Base-by-base conservation (phyloP, 2,113 vertebrate species). In the Thalassarche chlororhynchos region DNA sequence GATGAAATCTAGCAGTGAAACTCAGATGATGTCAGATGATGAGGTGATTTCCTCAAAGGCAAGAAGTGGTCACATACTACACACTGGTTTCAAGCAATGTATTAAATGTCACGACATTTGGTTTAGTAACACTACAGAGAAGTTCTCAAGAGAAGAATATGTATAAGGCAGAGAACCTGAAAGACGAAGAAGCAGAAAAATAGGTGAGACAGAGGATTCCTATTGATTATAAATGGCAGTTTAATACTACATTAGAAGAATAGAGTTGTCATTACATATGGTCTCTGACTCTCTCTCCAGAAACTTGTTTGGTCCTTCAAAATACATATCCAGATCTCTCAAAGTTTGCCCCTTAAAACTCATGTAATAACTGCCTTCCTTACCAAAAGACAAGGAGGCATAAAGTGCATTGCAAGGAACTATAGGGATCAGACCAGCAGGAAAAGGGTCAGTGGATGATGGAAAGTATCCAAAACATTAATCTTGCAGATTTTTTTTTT, bases 11-110 rank as follows among this genome's bases (percentile, higher is more conserved):
- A 64, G 10, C 31, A 77, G 28, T 42, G 26, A 82, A 58, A 66
- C 38, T 77, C 51, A 76, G 68, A 31, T 24, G 9, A 64, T 88
- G 64, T 79, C 25, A n/a, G 55, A 58, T 8, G 17, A 40, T 28
- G 34, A 58, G 7, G 25, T 47, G 28, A 79, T 42, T 64, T 93
- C 12, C 23, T 89, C 65, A 91, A 64, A 74, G 24, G 28, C 17
- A 46, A 65, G 57, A 49, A 52, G 8, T 36, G 25, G 21, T 74
- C 60, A 36, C 44, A 16, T 3, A 66, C 7, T 32, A 42, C 5
- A 14, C 18, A 34, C 15, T 71, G 42, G 7, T n/a, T 78, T 84
- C 0, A 0, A 80, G 8, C 23, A 74, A 62, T 0, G 0, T 23
- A 36, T 38, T 66, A 40, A 51, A 75, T 46, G 25, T 36, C 18